Evolutionary conservation across 1,140 invertebrate genomes (phyloP).

Genomic region (Pollicipes pollicipes): DNA sequence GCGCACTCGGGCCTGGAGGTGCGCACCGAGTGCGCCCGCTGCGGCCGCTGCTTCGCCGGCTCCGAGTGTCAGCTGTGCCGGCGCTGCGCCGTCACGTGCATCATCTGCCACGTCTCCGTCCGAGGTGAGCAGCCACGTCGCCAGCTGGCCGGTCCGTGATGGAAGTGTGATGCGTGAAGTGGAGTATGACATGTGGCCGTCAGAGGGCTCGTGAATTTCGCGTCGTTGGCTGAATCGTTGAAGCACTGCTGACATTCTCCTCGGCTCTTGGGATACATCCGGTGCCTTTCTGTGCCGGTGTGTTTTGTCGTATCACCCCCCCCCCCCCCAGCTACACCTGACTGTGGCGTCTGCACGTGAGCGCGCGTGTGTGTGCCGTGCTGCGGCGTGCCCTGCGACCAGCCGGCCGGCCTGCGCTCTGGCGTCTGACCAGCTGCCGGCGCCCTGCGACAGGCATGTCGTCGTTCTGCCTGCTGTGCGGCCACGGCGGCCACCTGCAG

Average conservation of each 20-base stretch:
- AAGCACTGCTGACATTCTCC: no score
- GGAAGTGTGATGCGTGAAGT: no score
- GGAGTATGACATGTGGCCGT: no score
- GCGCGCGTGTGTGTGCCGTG: no score
- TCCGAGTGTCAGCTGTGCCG: constrained; percentile 48
- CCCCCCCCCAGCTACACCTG: constrained; percentile 11
- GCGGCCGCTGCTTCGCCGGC: constrained; percentile 34
- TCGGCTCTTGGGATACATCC: no score
- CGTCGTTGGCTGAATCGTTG: no score
- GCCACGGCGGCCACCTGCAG: constrained; percentile 72
- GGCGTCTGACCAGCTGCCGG: no score
- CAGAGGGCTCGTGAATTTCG: no score
- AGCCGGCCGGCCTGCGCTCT: no score
- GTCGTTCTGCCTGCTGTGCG: constrained; percentile 64
- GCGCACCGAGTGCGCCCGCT: constrained; percentile 50
- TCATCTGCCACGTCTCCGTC: constrained; percentile 67
- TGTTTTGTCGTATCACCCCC: constrained; percentile 11
- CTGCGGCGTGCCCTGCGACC: no score
- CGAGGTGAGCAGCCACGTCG: no score
- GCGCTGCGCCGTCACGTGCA: constrained; percentile 49
- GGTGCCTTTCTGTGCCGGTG: constrained; percentile 4
- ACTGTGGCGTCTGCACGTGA: not conserved
- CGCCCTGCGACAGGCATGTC: constrained; percentile 23
- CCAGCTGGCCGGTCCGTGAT: no score
- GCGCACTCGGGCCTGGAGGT: constrained; percentile 51